Evolutionary conservation across 2,797 vertebrate genomes (phyloP).

Genomic region (Moxostoma hubbsi): DNA sequence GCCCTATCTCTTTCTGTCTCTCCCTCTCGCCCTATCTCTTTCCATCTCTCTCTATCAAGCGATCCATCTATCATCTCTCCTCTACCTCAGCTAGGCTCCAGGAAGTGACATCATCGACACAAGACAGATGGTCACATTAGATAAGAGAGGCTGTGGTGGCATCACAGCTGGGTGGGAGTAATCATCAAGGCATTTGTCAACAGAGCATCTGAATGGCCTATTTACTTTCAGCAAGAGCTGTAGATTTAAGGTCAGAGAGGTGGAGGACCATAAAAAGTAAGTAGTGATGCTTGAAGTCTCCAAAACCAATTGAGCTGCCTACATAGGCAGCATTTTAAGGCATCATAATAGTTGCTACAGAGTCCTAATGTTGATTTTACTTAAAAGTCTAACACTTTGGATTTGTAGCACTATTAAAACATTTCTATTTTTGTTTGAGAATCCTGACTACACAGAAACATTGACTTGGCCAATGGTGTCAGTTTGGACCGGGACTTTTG

Average conservation of each 20-base stretch:
- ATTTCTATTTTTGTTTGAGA: no score
- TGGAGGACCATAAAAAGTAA: neutral
- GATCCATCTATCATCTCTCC: slow-evolving; percentile 37
- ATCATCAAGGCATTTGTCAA: slow-evolving; percentile 48
- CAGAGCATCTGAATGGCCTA: slow-evolving; percentile 40
- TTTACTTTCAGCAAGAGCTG: slow-evolving; percentile 34
- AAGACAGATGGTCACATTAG: slow-evolving; percentile 51
- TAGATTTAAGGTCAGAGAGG: slow-evolving; percentile 24
- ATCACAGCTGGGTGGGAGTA: slow-evolving; percentile 40
- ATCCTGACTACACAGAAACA: no score
- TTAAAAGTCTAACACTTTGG: no score
- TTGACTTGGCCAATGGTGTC: no score
- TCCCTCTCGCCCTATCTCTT: neutral
- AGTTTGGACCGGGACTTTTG: no score
- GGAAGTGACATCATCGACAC: slow-evolving; percentile 46
- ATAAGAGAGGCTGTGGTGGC: slow-evolving; percentile 38
- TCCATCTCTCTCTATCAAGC: slow-evolving; percentile 9
- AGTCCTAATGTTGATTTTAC: no score
- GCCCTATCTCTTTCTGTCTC: neutral
- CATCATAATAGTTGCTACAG: no score
- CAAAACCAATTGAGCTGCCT: neutral
- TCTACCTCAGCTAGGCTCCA: slow-evolving; percentile 21
- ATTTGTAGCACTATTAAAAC: no score
- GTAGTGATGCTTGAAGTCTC: slow-evolving; percentile 13
- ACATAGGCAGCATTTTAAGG: no score